Conservation (phyloP, 2,113 vertebrate species). For the Ctenodactylus gundi region DNA sequence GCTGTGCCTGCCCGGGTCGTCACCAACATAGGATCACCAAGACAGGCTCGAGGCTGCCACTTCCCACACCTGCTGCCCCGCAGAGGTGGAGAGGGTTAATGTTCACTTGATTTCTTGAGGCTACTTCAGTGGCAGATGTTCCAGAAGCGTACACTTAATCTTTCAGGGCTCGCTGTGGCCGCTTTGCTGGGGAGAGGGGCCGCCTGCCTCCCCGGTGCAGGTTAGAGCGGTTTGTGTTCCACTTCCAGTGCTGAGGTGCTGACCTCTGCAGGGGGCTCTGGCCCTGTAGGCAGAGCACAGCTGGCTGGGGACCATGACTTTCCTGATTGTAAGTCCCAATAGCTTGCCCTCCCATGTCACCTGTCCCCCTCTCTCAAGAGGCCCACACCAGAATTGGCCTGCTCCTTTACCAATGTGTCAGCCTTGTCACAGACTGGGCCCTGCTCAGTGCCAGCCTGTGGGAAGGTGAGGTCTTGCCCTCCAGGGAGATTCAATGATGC, state of each 20-base stretch:
- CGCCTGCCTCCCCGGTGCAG: rapidly evolving
- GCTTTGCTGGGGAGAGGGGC: neutral
- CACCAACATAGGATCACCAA: rapidly evolving
- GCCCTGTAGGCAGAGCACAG: rapidly evolving
- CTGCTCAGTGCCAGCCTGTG: neutral
- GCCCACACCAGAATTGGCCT: neutral
- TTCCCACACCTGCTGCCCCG: neutral
- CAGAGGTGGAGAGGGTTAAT: neutral
- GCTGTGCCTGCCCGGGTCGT: rapidly evolving
- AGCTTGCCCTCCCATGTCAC: rapidly evolving
- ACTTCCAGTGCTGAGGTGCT: rapidly evolving
- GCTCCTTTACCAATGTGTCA: rapidly evolving
- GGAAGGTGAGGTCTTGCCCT: neutral
- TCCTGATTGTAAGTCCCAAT: no score
- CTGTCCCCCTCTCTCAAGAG: neutral
- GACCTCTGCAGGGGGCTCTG: neutral
- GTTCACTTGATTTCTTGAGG: neutral
- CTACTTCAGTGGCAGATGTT: neutral
- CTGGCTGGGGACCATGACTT: rapidly evolving
- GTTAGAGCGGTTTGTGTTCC: neutral
- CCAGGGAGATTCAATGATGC: rapidly evolving
- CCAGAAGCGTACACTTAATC: neutral
- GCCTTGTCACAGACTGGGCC: rapidly evolving
- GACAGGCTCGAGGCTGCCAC: rapidly evolving
- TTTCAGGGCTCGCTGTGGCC: neutral